These are phyloP conservation scores for Cherax destructor DNA, from an alignment of 1,140 invertebrate species.

Conservation along the genomic window DNA sequence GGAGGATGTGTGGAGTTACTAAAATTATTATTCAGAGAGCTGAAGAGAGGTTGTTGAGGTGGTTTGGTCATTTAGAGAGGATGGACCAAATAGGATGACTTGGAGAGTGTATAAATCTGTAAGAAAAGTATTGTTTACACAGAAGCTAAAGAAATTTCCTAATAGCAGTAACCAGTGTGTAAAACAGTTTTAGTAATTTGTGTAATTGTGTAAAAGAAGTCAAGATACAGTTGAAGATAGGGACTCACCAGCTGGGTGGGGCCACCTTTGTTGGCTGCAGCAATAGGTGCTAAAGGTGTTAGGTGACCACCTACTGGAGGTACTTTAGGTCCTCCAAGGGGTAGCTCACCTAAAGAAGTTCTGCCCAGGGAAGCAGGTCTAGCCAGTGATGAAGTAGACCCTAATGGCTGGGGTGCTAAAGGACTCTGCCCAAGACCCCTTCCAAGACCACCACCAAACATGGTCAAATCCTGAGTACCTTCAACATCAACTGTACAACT, in stretches of 20 bases:
- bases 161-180: no score
- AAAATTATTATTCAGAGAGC: no score
- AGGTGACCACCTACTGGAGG: slow-evolving; percentile 52
- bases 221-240: not conserved
- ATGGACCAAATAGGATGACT: no score
- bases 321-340: slow-evolving; percentile 19
- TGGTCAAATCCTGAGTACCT: not conserved
- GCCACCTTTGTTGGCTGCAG: slow-evolving; percentile 36
- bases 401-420: slow-evolving; percentile 20
- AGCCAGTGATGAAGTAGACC: slow-evolving; percentile 28
- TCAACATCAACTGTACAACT: not conserved
- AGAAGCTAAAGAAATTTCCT: no score
- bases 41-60: no score
- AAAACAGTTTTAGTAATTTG: no score
- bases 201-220: no score
- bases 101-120: no score
- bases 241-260: slow-evolving; percentile 45
- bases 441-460: slow-evolving; percentile 37
- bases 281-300: slow-evolving; percentile 57
- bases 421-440: slow-evolving; percentile 17
- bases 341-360: not conserved
- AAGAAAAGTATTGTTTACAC: no score
- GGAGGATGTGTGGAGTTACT: no score
- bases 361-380: slow-evolving; percentile 23
- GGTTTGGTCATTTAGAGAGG: no score